A percentile compares a stretch with the other conserved stretches of the same genome.
phyloP scores from a whole-genome alignment of 1,140 invertebrate genomes.

The Chironomus tepperi region DNA sequence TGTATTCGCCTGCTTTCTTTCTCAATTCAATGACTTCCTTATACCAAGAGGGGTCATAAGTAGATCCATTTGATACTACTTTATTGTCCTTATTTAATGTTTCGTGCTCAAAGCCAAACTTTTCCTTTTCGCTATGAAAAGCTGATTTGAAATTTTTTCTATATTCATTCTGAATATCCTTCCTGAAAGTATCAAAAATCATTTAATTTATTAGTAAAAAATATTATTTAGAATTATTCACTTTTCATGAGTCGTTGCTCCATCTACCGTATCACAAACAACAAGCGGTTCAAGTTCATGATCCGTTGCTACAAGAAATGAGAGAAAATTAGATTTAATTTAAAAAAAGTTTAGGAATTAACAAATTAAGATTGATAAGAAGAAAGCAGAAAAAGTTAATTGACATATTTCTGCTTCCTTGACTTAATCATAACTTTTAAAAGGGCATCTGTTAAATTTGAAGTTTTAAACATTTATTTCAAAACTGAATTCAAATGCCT shows the following conservation, averaged over 20 bases:
- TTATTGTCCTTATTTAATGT: conserved; percentile 27
- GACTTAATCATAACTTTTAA: not conserved
- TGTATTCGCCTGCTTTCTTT: conserved; percentile 85
- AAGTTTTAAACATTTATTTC: no score
- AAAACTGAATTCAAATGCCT: no score
- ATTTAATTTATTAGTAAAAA: conserved; percentile 25
- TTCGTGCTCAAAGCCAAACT: conserved; percentile 35
- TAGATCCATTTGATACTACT: conserved; percentile 34
- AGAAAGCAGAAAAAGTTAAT: not conserved
- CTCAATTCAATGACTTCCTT: conserved; percentile 77
- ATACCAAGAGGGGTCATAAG: conserved; percentile 60
- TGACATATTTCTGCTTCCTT: not conserved
- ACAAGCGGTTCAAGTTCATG: conserved; percentile 69
- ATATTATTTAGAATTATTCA: conserved; percentile 32
- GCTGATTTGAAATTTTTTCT: conserved; percentile 57
- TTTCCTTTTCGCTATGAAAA: conserved; percentile 36
- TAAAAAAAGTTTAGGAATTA: not conserved
- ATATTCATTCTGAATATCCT: conserved; percentile 53
- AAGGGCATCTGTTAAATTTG: no score
- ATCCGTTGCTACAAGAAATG: conserved; percentile 37
- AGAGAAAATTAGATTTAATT: not conserved
- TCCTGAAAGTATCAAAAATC: not conserved
- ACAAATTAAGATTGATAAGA: not conserved
- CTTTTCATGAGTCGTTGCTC: conserved; percentile 38
- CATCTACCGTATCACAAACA: conserved; percentile 52